A percentile compares a stretch with the other conserved stretches of the same genome.
These are phyloP conservation scores for Panthera uncia DNA, from an alignment of 2,113 vertebrate species.

Conservation along the genomic window DNA sequence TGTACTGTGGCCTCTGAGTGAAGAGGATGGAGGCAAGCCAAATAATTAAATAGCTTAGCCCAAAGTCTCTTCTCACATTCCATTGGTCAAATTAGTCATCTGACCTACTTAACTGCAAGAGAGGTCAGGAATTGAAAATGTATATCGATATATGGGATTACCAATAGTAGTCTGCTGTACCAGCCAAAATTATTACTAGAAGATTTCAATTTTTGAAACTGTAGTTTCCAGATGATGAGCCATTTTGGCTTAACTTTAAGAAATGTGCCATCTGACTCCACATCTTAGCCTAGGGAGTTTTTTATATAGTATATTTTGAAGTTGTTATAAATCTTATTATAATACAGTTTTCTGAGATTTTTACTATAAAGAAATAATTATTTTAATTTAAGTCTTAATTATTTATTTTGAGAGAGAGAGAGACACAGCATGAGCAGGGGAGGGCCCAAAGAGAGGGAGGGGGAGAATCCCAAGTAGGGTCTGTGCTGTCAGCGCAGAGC, in stretches of 20 bases:
- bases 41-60: neutral
- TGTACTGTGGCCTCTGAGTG: neutral
- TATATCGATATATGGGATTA: neutral
- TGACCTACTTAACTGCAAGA: neutral
- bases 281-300: neutral
- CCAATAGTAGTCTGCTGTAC: neutral
- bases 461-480: no score
- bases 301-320: conserved; percentile 14
- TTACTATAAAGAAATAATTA: neutral
- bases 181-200: neutral
- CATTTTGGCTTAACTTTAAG: neutral
- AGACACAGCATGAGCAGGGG: no score
- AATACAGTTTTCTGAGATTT: conserved; percentile 25
- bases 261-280: neutral
- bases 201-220: conserved; percentile 19
- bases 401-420: no score
- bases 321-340: conserved; percentile 3
- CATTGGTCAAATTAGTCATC: neutral
- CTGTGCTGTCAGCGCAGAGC: no score
- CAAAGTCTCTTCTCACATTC: neutral
- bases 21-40: neutral
- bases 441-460: no score
- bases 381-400: no score
- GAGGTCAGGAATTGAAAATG: neutral
- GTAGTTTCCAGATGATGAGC: neutral